These are phyloP conservation scores for Bubo scandiacus DNA, from an alignment of 2,113 vertebrate genomes.

Conservation along the genomic window DNA sequence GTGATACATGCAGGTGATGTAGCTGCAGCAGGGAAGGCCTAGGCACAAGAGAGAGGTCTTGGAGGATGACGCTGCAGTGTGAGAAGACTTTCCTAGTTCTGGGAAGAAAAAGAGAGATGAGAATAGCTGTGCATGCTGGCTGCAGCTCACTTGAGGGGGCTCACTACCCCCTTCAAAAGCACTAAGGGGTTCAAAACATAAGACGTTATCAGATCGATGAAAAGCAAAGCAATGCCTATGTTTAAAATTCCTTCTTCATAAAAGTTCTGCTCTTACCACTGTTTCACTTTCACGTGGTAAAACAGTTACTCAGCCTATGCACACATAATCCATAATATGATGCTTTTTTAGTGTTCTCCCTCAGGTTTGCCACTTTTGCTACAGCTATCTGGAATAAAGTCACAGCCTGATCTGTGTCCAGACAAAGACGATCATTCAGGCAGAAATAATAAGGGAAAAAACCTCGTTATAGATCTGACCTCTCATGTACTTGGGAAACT, in stretches of 20 bases:
- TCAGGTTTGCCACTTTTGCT: neutral
- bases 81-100: neutral
- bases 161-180: neutral
- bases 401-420: neutral
- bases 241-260: neutral
- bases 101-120: neutral
- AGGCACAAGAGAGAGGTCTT: neutral
- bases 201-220: too few relatives aligned
- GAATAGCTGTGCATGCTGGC: neutral
- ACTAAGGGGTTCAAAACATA: neutral
- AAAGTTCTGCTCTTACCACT: neutral
- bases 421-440: neutral
- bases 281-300: neutral
- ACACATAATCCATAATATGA: neutral
- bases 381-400: neutral
- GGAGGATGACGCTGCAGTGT: neutral
- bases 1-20: neutral
- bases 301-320: neutral
- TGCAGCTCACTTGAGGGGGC: neutral
- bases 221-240: neutral
- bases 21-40: neutral
- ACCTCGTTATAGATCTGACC: constrained; percentile 31
- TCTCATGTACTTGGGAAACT: constrained; percentile 23
- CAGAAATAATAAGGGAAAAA: constrained; percentile 1
- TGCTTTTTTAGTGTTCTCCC: neutral